Base-by-base conservation (phyloP, 2,888 invertebrate species). In the Nomada lathburiana region DNA sequence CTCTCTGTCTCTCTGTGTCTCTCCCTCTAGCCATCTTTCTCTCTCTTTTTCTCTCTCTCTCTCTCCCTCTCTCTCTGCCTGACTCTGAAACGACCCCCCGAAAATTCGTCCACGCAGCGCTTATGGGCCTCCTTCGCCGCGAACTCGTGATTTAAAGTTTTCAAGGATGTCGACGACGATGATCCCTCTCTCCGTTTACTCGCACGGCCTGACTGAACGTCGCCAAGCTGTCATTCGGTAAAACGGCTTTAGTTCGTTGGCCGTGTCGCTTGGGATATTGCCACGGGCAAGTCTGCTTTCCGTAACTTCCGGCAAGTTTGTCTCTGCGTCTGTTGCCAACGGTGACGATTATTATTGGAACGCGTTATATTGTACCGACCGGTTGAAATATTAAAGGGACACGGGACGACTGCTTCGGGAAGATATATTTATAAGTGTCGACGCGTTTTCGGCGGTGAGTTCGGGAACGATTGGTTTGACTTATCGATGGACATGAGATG, bases 111-210 rank as follows among this genome's bases (percentile, higher is more conserved):
- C 71, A 55, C 50, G 63, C 62, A 63, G 57, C 70, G 52, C 71
- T 52, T 57, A 68, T 57, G 64, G 63, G 65, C 55, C 55, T 64
- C 68, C 71, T 67, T 75, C 72, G 20, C 67, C 71, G 71, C 76
- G 78, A 83, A 67, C 70, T 85, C 79, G 74, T 81, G 83, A 85
- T 86, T 87, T 83, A 83, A 87, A 87, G 81, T 85, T 87, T 82
- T 80, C 87, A 72, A 52, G 84, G 52, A 71, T 9, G 67, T 71
- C 74, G 55, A 36, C 70, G 70, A 74, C 64, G 76, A 83, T 53
- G 74, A 68, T 76, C 76, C 29, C 62, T 73, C 47, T 52, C 44
- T 60, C 55, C 52, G 29, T 72, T 36, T 68, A 79, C 80, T 68
- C 74, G 67, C 76, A 70, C 18, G 16, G 42, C 44, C 59, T 57